These are phyloP conservation scores for Watsonalla cultraria DNA, from an alignment of 2,888 invertebrate species.

Conservation along the genomic window DNA sequence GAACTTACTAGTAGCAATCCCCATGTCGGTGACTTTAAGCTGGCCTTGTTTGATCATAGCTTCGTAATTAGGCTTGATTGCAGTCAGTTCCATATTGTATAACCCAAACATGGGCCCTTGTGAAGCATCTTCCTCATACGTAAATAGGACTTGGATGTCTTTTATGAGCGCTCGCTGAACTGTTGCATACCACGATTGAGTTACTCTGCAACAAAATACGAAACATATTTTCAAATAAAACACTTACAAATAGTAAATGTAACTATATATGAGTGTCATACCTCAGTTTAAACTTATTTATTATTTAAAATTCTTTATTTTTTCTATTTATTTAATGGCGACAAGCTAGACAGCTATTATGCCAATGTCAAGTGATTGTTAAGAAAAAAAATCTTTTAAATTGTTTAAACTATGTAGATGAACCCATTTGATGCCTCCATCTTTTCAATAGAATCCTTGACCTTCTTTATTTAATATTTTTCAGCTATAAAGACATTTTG, in stretches of 20 bases:
- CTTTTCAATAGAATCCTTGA: too few relatives aligned
- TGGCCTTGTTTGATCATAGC: constrained; percentile 92
- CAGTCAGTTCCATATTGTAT: constrained; percentile 84
- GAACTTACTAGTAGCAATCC: constrained; percentile 87
- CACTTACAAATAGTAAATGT: too few relatives aligned
- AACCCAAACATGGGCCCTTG: constrained; percentile 90
- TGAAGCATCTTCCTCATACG: constrained; percentile 83
- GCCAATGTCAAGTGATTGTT: too few relatives aligned
- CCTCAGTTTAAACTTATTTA: too few relatives aligned
- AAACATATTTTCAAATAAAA: not conserved
- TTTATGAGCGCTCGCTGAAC: constrained; percentile 88
- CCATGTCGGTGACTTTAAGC: constrained; percentile 90
- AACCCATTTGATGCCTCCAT: too few relatives aligned
- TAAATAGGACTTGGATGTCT: constrained; percentile 88
- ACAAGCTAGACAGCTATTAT: too few relatives aligned
- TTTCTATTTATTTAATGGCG: too few relatives aligned
- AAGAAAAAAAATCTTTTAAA: too few relatives aligned
- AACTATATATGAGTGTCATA: too few relatives aligned
- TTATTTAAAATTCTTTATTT: too few relatives aligned
- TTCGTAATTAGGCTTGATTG: constrained; percentile 93
- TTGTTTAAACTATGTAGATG: too few relatives aligned
- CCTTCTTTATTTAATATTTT: not conserved
- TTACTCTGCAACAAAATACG: constrained; percentile 57
- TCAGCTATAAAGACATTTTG: not conserved
- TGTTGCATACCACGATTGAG: constrained; percentile 85